Conservation (phyloP, 2,797 vertebrate species). For the Oreonectes daqikongensis region DNA sequence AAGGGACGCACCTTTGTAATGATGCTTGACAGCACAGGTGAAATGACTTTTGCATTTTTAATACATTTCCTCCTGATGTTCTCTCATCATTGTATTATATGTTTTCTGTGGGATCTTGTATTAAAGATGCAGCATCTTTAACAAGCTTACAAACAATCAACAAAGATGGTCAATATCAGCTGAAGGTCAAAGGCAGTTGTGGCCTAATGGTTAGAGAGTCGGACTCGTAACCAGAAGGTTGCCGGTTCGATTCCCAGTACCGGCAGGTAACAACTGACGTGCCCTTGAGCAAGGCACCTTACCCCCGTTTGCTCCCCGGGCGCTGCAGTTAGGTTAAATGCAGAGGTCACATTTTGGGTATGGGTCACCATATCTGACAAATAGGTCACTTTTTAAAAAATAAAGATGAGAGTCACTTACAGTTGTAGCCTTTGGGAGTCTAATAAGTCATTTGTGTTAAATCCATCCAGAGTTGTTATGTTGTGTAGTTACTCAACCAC, state of each 20-base stretch:
- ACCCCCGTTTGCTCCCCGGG: too few species aligned
- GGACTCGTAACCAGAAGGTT: too few species aligned
- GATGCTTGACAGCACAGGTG: constrained; percentile 27
- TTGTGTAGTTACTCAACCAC: not conserved
- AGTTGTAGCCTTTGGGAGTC: not conserved
- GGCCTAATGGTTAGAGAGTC: too few species aligned
- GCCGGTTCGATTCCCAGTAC: too few species aligned
- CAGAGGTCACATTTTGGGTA: too few species aligned
- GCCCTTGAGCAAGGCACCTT: too few species aligned
- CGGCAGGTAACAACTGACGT: too few species aligned
- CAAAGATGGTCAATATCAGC: constrained; percentile 24
- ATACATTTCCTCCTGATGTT: constrained; percentile 13
- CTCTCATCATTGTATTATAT: constrained; percentile 10
- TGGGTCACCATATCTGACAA: too few species aligned
- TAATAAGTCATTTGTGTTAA: not conserved
- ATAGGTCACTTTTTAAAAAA: too few species aligned
- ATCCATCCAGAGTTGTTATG: constrained; percentile 6
- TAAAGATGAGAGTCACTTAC: constrained; percentile 10
- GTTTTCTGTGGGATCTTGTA: not conserved
- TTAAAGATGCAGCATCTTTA: constrained; percentile 4
- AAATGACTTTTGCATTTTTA: constrained; percentile 34
- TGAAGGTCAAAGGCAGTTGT: constrained; percentile 5
- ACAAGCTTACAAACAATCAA: not conserved
- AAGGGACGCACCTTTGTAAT: constrained; percentile 4
- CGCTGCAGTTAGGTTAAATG: too few species aligned